A percentile compares a stretch with the other conserved stretches of the same genome.
Evolutionary conservation across 2,888 invertebrate species (phyloP).

Genomic region (Chymomyza amoena): DNA sequence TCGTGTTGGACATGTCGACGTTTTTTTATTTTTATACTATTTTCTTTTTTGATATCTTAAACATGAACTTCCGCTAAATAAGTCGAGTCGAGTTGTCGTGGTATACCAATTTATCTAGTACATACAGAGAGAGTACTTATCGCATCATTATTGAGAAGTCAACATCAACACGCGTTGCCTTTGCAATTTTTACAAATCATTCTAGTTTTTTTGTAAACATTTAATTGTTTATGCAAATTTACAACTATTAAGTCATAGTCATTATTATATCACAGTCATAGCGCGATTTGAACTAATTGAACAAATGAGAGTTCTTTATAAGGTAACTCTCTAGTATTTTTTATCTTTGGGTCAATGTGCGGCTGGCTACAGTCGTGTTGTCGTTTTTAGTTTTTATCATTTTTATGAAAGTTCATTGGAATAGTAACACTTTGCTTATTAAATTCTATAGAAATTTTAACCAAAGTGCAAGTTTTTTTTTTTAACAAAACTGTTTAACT

Average conservation of each 20-base stretch:
- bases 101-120: neutral
- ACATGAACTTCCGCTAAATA: neutral
- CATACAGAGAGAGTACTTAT: neutral
- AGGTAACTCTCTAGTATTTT: neutral
- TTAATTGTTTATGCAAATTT: slow-evolving; percentile 47
- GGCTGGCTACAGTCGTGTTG: neutral
- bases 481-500: slow-evolving; percentile 21
- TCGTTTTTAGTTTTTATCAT: neutral
- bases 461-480: slow-evolving; percentile 1
- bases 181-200: slow-evolving; percentile 24
- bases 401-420: neutral
- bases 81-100: too few species aligned
- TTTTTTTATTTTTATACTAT: slow-evolving; percentile 1
- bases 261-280: slow-evolving; percentile 16
- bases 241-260: slow-evolving; percentile 41
- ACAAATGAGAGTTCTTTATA: slow-evolving; percentile 28
- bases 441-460: neutral
- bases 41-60: neutral
- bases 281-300: slow-evolving; percentile 25
- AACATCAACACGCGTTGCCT: slow-evolving; percentile 14
- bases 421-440: slow-evolving; percentile 12
- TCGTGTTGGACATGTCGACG: neutral
- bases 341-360: neutral
- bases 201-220: slow-evolving; percentile 8
- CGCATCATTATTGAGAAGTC: slow-evolving; percentile 16